Evolutionary conservation across 2,797 vertebrate genomes (phyloP).

Genomic region (Heliangelus exortis): DNA sequence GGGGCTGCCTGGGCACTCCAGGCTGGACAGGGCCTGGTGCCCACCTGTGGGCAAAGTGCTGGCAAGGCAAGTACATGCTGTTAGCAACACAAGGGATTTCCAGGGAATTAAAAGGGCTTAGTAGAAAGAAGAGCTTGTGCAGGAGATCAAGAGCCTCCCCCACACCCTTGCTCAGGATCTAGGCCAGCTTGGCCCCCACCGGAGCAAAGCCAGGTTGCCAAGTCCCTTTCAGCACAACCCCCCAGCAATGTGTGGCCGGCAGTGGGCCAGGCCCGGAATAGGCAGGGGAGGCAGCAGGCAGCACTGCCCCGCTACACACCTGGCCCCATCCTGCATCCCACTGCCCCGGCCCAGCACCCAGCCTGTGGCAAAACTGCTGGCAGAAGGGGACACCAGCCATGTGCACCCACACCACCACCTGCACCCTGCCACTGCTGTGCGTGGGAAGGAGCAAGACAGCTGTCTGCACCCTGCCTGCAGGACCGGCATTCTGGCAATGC

Average conservation of each 20-base stretch:
- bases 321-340: not conserved
- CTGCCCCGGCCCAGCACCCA: rapidly evolving
- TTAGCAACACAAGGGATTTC: conserved; percentile 38
- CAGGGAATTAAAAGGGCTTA: conserved; percentile 53
- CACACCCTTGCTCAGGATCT: not conserved
- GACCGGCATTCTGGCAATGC: rapidly evolving
- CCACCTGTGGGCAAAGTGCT: not conserved
- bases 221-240: conserved; percentile 53
- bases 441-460: conserved; percentile 14
- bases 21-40: not conserved
- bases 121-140: not conserved
- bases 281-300: not conserved
- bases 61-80: not conserved
- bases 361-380: rapidly evolving
- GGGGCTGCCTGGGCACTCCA: not conserved
- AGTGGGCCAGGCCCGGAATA: conserved; percentile 30
- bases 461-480: not conserved
- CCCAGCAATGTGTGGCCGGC: not conserved
- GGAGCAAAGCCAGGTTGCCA: not conserved
- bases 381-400: rapidly evolving
- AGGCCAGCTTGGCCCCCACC: not conserved
- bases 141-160: conserved; percentile 13
- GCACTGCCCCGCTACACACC: not conserved
- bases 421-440: not conserved
- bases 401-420: not conserved